A percentile compares a stretch with the other conserved stretches of the same genome.
phyloP scores from a whole-genome alignment of 2,113 vertebrate genomes.

The Protobothrops mucrosquamatus region DNA sequence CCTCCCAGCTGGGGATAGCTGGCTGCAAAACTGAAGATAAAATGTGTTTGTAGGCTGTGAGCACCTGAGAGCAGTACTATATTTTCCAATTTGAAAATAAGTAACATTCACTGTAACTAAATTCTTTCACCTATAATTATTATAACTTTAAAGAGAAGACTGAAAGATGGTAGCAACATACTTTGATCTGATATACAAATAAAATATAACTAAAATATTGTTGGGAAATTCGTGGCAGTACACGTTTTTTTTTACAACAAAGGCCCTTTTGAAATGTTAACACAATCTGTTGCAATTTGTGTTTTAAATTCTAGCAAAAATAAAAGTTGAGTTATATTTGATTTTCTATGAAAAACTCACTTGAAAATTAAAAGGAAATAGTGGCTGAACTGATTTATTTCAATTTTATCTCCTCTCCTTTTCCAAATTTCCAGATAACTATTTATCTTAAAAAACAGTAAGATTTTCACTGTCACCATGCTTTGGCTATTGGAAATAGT shows the following conservation, averaged over 20 bases:
- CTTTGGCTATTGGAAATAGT: not conserved
- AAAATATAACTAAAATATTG: not conserved
- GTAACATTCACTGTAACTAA: not conserved
- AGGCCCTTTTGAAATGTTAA: not conserved
- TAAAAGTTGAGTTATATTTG: not conserved
- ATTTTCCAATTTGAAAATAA: constrained; percentile 5
- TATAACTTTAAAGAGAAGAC: not conserved
- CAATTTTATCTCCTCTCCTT: not conserved
- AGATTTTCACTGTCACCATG: not conserved
- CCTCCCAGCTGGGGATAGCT: constrained; percentile 17
- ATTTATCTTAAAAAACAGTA: not conserved
- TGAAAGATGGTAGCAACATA: not conserved
- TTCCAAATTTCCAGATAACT: not conserved
- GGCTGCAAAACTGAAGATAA: not conserved
- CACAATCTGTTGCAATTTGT: not conserved
- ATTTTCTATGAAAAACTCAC: not conserved
- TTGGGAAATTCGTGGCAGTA: not conserved
- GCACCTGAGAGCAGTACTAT: constrained; percentile 6
- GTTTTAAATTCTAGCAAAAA: not conserved
- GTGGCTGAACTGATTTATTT: not conserved
- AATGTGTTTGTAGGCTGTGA: not conserved
- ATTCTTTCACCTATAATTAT: not conserved
- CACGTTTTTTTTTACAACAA: not conserved
- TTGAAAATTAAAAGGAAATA: not conserved
- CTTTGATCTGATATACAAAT: not conserved